phyloP scores from a whole-genome alignment of 2,888 invertebrate species.

The Yponomeuta sedellus region DNA sequence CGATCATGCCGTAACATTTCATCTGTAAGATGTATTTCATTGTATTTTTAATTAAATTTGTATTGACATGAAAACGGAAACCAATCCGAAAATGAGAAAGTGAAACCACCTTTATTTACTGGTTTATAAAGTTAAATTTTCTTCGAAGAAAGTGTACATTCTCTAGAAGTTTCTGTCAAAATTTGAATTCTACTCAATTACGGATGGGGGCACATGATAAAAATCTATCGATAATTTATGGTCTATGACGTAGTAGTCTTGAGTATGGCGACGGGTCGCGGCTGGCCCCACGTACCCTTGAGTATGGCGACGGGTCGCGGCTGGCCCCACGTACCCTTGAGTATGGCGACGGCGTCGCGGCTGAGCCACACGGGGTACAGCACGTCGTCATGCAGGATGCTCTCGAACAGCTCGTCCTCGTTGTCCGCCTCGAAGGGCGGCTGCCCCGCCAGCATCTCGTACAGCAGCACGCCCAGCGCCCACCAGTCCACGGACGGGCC shows the following conservation, averaged over 20 bases:
- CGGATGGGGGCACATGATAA: no score
- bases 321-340: constrained; percentile 42
- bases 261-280: constrained; percentile 62
- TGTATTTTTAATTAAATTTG: no score
- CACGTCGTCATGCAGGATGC: constrained; percentile 98
- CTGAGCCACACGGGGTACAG: constrained; percentile 95
- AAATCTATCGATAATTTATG: no score
- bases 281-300: constrained; percentile 79
- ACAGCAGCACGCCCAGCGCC: constrained; percentile 98
- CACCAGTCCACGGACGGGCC: constrained; percentile 96
- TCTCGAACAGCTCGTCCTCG: constrained; percentile 99
- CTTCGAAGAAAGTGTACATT: no score
- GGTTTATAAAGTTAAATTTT: no score
- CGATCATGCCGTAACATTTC: no score
- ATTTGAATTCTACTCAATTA: no score
- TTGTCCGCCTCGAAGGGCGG: constrained; percentile 99
- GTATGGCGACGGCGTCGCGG: constrained; percentile 62
- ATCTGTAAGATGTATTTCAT: no score
- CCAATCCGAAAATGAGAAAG: no score
- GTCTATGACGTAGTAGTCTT: constrained; percentile 54
- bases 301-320: constrained; percentile 6
- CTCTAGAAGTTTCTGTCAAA: no score
- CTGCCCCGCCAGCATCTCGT: constrained; percentile 99
- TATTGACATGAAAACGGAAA: no score
- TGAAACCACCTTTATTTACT: no score